These are phyloP conservation scores for Decapterus maruadsi DNA, from an alignment of 2,797 vertebrate species.

Conservation along the genomic window DNA sequence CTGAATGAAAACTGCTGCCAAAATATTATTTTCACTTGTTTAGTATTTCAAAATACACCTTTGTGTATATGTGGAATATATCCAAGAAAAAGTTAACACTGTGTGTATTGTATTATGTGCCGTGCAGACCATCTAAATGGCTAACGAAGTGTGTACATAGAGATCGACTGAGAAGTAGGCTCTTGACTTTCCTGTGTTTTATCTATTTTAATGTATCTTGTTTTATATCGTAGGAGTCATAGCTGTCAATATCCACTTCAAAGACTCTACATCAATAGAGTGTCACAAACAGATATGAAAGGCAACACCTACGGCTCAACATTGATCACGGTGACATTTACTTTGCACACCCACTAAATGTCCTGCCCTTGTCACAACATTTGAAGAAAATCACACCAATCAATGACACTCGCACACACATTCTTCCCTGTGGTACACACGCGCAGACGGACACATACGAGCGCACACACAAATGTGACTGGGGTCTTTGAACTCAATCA, in stretches of 20 bases:
- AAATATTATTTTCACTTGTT: constrained; percentile 22
- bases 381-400: constrained; percentile 85
- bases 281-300: constrained; percentile 87
- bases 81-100: constrained; percentile 1
- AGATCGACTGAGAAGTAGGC: not conserved
- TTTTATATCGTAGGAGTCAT: constrained; percentile 64
- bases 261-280: constrained; percentile 86
- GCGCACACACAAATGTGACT: constrained; percentile 10
- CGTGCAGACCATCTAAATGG: not conserved
- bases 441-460: not conserved
- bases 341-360: constrained; percentile 91
- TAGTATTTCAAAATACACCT: constrained; percentile 13
- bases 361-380: constrained; percentile 88
- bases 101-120: not conserved
- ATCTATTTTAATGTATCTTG: constrained; percentile 60
- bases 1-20: constrained; percentile 3
- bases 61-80: not conserved
- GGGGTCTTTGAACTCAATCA: constrained; percentile 52
- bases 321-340: constrained; percentile 95
- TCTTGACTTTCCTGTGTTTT: constrained; percentile 27
- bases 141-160: not conserved
- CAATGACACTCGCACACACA: constrained; percentile 66
- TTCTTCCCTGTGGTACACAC: constrained; percentile 9
- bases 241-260: constrained; percentile 88
- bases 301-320: constrained; percentile 87